Evolutionary conservation across 2,888 invertebrate species (phyloP), one percentile per base, ranked within the genome.

Genomic region (Gisinianus flammeolus): DNA sequence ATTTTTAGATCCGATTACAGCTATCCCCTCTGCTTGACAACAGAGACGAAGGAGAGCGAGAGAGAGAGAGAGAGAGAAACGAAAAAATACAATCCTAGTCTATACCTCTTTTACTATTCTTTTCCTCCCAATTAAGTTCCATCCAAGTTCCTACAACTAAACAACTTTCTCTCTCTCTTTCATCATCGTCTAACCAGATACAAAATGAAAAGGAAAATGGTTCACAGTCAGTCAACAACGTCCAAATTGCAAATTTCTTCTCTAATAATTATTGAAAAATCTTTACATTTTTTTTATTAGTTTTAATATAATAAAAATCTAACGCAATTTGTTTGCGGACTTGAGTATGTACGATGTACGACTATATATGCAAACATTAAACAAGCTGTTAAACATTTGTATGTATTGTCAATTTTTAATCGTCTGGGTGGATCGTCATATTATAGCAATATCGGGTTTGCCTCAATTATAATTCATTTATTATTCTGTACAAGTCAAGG

Each of bases 1-100:
- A 80, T 80, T 80, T 80, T 80, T 80, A 80, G 80, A 80, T 80
- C 80, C 76, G 76, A 78, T 80, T 80, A 78, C 80, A 80, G 44
- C 74, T 74, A 78, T 78, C 78, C 78, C 78, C 78, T 78, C 75
- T 64, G 69, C 78, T 74, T 78, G 78, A 78, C 78, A 78, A 68
- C 62, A 70, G 66, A 74, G 66, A 66, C 28, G 54, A 68, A 19
- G 68, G n/a, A 31, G 19, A 67, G 31, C 2, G 30, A 67, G 66
- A 66, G 26, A 31, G 66, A 62, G 16, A 62, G 19, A 62, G 62
- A 31, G 54, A 70, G 24, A 56, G 16, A n/a, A 31, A 64, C 28
- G 44, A 66, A 66, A 74, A 74, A 74, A 74, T 66, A 74, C 74
- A 74, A 74, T 74, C 74, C 66, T 74, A 66, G 74, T 74, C 66